Conservation (phyloP, 2,113 vertebrate species). For the Siniperca chuatsi region DNA sequence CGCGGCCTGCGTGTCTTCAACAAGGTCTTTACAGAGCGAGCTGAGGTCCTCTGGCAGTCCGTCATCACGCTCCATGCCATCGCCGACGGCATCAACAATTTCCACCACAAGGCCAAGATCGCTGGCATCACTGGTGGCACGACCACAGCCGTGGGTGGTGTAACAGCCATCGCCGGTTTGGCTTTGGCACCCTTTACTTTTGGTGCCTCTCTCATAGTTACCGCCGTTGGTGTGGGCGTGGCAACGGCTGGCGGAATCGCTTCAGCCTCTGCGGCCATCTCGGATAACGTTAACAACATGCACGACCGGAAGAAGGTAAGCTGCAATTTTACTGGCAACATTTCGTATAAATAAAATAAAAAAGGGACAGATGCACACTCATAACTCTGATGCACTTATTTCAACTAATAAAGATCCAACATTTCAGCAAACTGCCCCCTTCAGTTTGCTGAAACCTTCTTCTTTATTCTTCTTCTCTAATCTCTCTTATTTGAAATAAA, state of each 20-base stretch:
- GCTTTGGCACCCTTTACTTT: constrained; percentile 80
- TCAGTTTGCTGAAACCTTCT: too few species aligned
- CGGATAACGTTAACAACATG: constrained; percentile 79
- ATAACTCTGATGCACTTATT: too few species aligned
- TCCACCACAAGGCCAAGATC: constrained; percentile 82
- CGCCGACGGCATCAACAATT: constrained; percentile 78
- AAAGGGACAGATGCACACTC: too few species aligned
- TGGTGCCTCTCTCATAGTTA: constrained; percentile 78
- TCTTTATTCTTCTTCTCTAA: too few species aligned
- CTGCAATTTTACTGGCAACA: background rate
- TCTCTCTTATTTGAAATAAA: too few species aligned
- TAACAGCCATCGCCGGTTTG: constrained; percentile 80
- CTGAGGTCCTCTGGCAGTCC: constrained; percentile 83
- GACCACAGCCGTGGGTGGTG: constrained; percentile 81
- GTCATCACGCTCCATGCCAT: constrained; percentile 75
- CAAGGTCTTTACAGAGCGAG: constrained; percentile 82
- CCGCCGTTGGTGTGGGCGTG: constrained; percentile 78
- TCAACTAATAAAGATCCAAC: too few species aligned
- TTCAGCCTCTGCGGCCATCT: constrained; percentile 79
- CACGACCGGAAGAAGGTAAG: constrained; percentile 80
- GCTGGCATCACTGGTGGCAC: constrained; percentile 82
- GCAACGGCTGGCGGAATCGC: constrained; percentile 79
- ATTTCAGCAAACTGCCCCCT: too few species aligned
- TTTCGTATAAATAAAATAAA: background rate
- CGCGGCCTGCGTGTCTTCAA: constrained; percentile 81